Percentiles rank a stretch among this genome's conserved stretches.
Evolutionary conservation across 2,113 vertebrate genomes (phyloP).

Genomic region (Pseudorasbora parva): DNA sequence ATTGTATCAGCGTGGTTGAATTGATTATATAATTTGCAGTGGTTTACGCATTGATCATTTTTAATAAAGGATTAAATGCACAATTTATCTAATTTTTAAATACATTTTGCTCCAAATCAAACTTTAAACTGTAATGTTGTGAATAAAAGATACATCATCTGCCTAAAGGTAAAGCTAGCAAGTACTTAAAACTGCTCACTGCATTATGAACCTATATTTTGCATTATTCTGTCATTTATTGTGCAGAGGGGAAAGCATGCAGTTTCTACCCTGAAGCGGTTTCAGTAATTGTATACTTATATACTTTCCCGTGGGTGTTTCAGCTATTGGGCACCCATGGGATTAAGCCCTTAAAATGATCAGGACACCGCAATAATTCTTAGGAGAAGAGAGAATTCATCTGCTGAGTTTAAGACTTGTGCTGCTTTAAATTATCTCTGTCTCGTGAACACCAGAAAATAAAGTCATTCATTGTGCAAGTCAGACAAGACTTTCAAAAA

Average conservation of each 20-base stretch:
- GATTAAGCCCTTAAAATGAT: neutral
- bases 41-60: neutral
- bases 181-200: neutral
- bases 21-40: neutral
- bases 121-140: neutral
- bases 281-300: constrained; percentile 1
- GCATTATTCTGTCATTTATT: neutral
- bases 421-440: constrained; percentile 26
- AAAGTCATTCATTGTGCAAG: constrained; percentile 34
- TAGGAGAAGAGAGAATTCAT: neutral
- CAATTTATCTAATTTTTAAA: neutral
- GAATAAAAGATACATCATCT: neutral
- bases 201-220: constrained; percentile 13
- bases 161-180: neutral
- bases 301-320: constrained; percentile 23
- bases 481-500: neutral
- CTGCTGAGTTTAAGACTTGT: constrained; percentile 45
- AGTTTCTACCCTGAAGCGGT: constrained; percentile 6
- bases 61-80: neutral
- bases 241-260: neutral
- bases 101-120: neutral
- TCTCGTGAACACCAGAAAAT: constrained; percentile 56
- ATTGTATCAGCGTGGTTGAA: neutral
- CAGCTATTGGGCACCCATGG: constrained; percentile 12
- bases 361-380: constrained; percentile 34